Base-by-base conservation (phyloP, 2,797 vertebrate species). In the Triplophysa yarkandensis region DNA sequence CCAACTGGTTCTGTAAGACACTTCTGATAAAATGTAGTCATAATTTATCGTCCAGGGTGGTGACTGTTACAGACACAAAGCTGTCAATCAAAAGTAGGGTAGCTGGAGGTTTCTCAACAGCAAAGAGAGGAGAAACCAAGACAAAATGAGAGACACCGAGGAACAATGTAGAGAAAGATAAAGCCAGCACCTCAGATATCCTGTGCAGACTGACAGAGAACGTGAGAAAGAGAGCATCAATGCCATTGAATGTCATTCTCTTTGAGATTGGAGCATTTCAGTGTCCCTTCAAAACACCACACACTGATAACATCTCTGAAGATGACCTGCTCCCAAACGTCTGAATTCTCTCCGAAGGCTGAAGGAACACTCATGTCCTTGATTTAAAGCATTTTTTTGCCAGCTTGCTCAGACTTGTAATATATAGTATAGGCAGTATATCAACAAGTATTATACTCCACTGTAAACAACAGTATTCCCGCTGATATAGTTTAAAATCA, bases 241-340 rank as follows among this genome's bases (percentile, higher is more conserved):
- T 32, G 46, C 46, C 54, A 65, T 52, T 70, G 74, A 77, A 68
- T 55, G 67, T 19, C 41, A 55, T 74, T 74, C 77, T 79, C 64
- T 80, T 74, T 76, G 75, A 73, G 58, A 30, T 21, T 36, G 63
- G 32, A 77, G 77, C 64, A 72, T 48, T 58, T 75, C 79, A 70
- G 62, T 28, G 72, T 68, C 28, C 69, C 54, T 46, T 76, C 61
- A 67, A 50, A 65, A 41, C 73, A 55, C n/a, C 4, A 17, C 36
- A 55, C 46, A 71, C 63, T 65, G 78, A 73, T 52, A 41, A 71
- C 52, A 67, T 68, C 28, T 34, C 77, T 21, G 69, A n/a, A n/a
- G n/a, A n/a, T n/a, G n/a, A n/a, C n/a, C n/a, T n/a, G n/a, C n/a
- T n/a, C n/a, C n/a, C n/a, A n/a, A n/a, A n/a, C n/a, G n/a, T n/a